Conservation (phyloP, 2,113 vertebrate genomes). For the Eudorcas thomsonii region DNA sequence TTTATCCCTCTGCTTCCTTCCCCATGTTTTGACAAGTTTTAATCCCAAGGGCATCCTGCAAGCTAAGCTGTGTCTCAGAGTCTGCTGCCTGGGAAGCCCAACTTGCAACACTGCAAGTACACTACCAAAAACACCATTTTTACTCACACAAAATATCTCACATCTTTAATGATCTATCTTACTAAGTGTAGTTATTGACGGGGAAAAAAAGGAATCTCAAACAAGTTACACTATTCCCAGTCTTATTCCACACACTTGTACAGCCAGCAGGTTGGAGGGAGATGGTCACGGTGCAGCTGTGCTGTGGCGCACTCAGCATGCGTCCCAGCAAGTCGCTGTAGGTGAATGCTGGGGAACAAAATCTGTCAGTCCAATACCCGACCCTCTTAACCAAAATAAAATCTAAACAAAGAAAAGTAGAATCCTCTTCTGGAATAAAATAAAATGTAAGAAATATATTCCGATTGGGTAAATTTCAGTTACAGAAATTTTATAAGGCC, state of each 20-base stretch:
- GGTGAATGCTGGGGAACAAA: not conserved
- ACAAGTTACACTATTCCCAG: not conserved
- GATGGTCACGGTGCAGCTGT: not conserved
- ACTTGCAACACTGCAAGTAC: not conserved
- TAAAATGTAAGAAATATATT: not conserved
- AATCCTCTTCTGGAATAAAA: not conserved
- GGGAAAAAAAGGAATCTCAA: not conserved
- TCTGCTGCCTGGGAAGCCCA: not conserved
- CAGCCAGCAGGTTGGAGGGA: not conserved
- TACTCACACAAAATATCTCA: not conserved
- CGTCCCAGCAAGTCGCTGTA: not conserved
- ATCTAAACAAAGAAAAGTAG: conserved; percentile 2
- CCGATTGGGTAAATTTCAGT: not conserved
- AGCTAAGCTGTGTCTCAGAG: not conserved
- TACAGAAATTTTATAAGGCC: not conserved
- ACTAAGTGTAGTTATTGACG: not conserved
- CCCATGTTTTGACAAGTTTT: not conserved
- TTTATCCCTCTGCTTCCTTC: not conserved
- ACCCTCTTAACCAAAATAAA: conserved; percentile 2
- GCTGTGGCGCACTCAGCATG: not conserved
- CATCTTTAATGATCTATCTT: not conserved
- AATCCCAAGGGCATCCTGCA: not conserved
- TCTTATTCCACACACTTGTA: not conserved
- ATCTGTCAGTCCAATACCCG: not conserved
- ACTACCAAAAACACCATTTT: not conserved